phyloP scores from a whole-genome alignment of 2,888 invertebrate species.

The Phaedon cochleariae region DNA sequence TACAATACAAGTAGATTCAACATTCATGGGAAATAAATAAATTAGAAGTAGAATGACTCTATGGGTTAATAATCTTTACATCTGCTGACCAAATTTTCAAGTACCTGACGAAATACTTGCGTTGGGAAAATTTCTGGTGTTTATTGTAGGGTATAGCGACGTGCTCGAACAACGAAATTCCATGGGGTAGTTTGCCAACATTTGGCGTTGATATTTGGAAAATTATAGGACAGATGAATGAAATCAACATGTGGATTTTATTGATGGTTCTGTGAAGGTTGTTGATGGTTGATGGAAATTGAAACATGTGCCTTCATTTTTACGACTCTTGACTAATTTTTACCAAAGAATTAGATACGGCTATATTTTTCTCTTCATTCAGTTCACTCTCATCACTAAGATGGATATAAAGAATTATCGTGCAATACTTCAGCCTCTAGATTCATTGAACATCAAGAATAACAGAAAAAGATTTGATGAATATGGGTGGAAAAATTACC shows the following conservation, averaged over 20 bases:
- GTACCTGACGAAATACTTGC: constrained; percentile 6
- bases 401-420: too few relatives aligned
- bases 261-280: background rate
- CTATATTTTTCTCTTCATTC: too few relatives aligned
- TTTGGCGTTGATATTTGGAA: constrained; percentile 5
- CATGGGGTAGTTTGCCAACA: background rate
- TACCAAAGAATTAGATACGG: too few relatives aligned
- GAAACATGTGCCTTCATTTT: background rate
- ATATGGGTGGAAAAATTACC: too few relatives aligned
- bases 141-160: background rate
- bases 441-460: too few relatives aligned
- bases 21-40: too few relatives aligned
- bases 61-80: background rate
- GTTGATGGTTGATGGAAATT: background rate
- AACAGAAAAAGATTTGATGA: too few relatives aligned
- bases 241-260: constrained; percentile 17
- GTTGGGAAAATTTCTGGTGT: constrained; percentile 4
- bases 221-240: background rate
- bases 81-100: constrained; percentile 13
- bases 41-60: too few relatives aligned
- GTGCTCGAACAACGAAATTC: constrained; percentile 11
- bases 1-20: too few relatives aligned
- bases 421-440: too few relatives aligned
- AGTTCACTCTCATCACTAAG: too few relatives aligned
- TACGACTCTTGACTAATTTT: too few relatives aligned